These are phyloP conservation scores for Chiloscyllium plagiosum DNA, from an alignment of 2,113 vertebrate genomes.

Conservation along the genomic window DNA sequence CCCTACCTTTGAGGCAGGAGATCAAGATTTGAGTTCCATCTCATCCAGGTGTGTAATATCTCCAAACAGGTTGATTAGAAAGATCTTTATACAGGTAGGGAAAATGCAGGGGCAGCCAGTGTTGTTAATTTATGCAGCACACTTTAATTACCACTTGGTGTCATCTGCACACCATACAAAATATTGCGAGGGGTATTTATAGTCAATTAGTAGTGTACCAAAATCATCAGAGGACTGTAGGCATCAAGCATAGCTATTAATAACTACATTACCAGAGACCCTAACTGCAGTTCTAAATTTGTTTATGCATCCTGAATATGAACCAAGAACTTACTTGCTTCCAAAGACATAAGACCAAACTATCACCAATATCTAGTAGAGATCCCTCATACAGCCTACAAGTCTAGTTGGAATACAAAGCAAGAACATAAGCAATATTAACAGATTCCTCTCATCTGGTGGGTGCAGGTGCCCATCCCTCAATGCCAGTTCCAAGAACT, in stretches of 20 bases:
- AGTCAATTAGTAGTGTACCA: background rate
- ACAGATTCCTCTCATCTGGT: no score
- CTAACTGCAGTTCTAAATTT: background rate
- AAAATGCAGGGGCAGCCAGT: background rate
- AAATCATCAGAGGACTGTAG: background rate
- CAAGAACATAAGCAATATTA: background rate
- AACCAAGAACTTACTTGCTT: background rate
- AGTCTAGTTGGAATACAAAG: background rate
- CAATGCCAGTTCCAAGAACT: background rate
- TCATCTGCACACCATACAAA: background rate
- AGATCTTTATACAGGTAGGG: background rate
- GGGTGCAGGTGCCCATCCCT: background rate
- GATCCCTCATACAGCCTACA: background rate
- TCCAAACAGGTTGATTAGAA: no score
- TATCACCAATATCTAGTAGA: background rate
- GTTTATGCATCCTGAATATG: background rate
- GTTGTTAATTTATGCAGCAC: background rate
- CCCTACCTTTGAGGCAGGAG: no score
- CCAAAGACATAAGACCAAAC: background rate
- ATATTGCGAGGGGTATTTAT: background rate
- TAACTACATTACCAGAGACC: background rate
- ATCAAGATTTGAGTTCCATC: no score
- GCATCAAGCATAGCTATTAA: background rate
- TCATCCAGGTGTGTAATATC: no score
- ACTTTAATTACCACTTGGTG: background rate